These are phyloP conservation scores for Falco punctatus DNA, from an alignment of 2,113 vertebrate species.

Conservation along the genomic window DNA sequence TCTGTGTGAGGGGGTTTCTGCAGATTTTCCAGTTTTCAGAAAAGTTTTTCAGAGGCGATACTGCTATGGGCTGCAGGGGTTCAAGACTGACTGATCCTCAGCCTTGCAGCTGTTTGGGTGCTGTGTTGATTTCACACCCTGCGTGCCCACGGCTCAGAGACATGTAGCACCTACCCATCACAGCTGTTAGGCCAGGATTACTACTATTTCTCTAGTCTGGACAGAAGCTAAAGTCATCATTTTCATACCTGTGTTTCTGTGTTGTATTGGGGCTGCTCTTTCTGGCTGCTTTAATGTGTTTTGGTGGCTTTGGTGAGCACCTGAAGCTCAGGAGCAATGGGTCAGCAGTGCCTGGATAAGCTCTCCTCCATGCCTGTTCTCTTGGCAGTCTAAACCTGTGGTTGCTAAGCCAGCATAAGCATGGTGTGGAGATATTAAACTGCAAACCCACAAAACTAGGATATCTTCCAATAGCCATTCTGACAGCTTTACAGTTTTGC, in stretches of 20 bases:
- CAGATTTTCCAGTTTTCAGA: background rate
- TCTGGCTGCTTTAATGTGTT: background rate
- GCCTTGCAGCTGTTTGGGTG: background rate
- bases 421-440: background rate
- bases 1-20: background rate
- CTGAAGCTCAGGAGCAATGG: background rate
- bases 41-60: background rate
- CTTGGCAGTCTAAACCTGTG: background rate
- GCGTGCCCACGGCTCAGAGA: background rate
- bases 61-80: background rate
- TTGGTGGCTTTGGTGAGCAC: fast-evolving
- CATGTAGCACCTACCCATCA: background rate
- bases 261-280: background rate
- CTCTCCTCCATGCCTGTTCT: background rate
- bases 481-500: background rate
- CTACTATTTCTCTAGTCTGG: background rate
- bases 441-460: background rate
- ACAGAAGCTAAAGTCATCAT: background rate
- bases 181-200: background rate
- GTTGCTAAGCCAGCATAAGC: background rate
- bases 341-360: background rate
- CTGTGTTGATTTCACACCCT: background rate
- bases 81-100: background rate
- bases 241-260: background rate
- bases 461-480: background rate